Evolutionary conservation across 2,888 invertebrate species (phyloP).

Genomic region (Leptura quadrifasciata): DNA sequence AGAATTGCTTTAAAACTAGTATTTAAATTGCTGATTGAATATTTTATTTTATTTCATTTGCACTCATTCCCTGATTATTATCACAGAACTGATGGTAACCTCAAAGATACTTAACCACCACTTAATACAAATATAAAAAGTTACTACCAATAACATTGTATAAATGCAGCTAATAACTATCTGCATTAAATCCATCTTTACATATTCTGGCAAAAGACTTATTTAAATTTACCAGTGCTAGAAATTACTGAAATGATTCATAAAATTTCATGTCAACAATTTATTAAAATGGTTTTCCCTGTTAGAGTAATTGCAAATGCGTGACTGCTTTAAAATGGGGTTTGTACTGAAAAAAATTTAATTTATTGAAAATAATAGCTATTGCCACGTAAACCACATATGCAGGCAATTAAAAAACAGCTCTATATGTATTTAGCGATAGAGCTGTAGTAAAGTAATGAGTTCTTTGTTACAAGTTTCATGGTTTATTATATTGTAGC

Average conservation of each 20-base stretch:
- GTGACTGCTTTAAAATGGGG: slow-evolving; percentile 42
- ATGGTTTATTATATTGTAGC: no score
- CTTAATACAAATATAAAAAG: no score
- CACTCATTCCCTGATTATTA: background rate
- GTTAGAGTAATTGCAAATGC: slow-evolving; percentile 44
- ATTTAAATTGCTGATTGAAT: background rate
- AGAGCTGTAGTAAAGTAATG: background rate
- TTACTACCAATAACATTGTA: background rate
- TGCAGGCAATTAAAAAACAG: slow-evolving; percentile 31
- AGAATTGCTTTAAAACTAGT: slow-evolving; percentile 1
- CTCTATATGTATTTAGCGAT: slow-evolving; percentile 5
- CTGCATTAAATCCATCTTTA: background rate
- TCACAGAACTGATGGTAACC: background rate
- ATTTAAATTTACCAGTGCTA: slow-evolving; percentile 30
- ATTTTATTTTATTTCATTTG: background rate
- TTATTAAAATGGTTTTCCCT: slow-evolving; percentile 44
- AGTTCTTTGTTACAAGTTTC: background rate
- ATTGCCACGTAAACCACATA: slow-evolving; percentile 38
- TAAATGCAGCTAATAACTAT: background rate
- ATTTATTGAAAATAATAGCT: slow-evolving; percentile 45
- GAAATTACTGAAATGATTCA: slow-evolving; percentile 35
- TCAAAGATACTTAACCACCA: background rate
- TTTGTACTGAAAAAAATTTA: slow-evolving; percentile 34
- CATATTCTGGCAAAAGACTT: slow-evolving; percentile 14
- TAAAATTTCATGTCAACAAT: slow-evolving; percentile 42